phyloP scores from a whole-genome alignment of 2,797 vertebrate species.

The Tarsius wallacei region DNA sequence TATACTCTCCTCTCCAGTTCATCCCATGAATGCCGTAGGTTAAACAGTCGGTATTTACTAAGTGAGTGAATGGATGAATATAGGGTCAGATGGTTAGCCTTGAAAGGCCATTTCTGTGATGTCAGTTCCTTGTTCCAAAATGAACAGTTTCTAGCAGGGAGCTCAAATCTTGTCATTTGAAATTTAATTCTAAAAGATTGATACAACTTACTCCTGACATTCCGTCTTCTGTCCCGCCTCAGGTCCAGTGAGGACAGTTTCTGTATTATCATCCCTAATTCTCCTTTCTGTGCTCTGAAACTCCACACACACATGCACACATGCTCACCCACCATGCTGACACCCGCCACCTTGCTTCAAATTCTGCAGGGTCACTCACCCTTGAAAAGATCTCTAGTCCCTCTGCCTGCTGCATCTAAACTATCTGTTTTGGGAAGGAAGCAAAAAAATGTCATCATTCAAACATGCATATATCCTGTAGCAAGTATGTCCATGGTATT shows the following conservation, averaged over 20 bases:
- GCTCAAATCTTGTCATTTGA: neutral
- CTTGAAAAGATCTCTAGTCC: neutral
- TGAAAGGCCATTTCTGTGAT: neutral
- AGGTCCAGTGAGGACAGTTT: neutral
- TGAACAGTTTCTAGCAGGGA: neutral
- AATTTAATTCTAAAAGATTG: neutral
- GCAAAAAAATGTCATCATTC: neutral
- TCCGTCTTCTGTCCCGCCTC: neutral
- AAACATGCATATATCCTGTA: neutral
- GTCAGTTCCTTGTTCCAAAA: neutral
- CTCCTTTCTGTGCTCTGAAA: neutral
- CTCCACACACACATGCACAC: neutral
- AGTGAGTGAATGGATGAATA: neutral
- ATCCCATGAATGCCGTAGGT: neutral
- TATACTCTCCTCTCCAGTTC: neutral
- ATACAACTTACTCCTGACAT: neutral
- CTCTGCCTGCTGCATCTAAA: neutral
- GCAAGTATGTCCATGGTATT: neutral
- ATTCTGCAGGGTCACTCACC: no score
- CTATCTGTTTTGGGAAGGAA: neutral
- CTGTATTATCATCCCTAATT: neutral
- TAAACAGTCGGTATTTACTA: neutral
- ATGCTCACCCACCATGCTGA: neutral
- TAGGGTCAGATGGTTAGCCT: neutral
- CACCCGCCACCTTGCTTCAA: neutral